Percentiles rank a stretch among this genome's conserved stretches.
These are phyloP conservation scores for Dryomyza anilis DNA, from an alignment of 2,888 invertebrate species.

Conservation along the genomic window DNA sequence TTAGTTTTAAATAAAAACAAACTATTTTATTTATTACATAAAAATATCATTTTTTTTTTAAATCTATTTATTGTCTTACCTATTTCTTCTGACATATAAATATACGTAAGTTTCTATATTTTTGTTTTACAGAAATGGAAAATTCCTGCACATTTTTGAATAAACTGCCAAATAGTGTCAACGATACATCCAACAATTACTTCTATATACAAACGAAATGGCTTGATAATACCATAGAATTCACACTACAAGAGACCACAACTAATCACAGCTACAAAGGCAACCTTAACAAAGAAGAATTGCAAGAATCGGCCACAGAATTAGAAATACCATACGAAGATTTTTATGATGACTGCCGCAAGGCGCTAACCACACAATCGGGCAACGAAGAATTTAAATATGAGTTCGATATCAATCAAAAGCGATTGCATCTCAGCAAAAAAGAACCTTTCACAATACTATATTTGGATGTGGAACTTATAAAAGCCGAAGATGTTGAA, in stretches of 20 bases:
- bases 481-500: constrained; percentile 29
- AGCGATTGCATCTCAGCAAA: constrained; percentile 42
- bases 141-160: neutral
- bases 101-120: neutral
- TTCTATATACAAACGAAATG: constrained; percentile 42
- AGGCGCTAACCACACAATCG: constrained; percentile 43
- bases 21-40: neutral
- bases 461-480: constrained; percentile 43
- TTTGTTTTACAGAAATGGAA: constrained; percentile 10
- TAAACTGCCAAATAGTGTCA: constrained; percentile 18
- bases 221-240: constrained; percentile 39
- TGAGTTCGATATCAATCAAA: constrained; percentile 36
- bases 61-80: no score
- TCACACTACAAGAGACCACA: constrained; percentile 33
- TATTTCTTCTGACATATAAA: no score
- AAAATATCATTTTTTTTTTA: neutral
- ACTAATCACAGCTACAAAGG: constrained; percentile 39
- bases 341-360: constrained; percentile 45
- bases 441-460: constrained; percentile 42
- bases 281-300: constrained; percentile 37
- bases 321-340: constrained; percentile 42
- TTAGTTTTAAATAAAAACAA: neutral
- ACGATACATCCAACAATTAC: constrained; percentile 39
- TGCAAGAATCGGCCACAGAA: constrained; percentile 44
- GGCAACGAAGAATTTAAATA: constrained; percentile 46